Evolutionary conservation across 2,888 invertebrate species (phyloP).

Genomic region (Melinaea menophilus): DNA sequence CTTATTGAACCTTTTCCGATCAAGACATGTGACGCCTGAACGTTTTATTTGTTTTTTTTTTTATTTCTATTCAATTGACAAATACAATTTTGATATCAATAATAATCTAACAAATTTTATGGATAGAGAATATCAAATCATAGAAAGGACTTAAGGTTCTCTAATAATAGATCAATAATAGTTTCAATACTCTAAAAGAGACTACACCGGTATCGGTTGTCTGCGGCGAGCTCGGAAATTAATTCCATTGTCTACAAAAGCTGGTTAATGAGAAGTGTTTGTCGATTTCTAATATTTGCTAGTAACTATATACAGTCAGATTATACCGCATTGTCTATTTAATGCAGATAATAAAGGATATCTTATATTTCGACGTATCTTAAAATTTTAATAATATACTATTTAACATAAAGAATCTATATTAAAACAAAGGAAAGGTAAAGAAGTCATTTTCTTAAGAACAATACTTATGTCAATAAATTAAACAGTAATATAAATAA

Average conservation of each 20-base stretch:
- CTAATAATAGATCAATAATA: constrained; percentile 26
- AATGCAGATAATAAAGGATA: background rate
- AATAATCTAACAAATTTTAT: background rate
- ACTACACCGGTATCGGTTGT: constrained; percentile 56
- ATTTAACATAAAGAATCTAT: no score
- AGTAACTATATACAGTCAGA: constrained; percentile 3
- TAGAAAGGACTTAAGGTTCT: background rate
- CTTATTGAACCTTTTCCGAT: constrained; percentile 61
- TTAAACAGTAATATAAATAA: no score
- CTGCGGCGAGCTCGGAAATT: constrained; percentile 62
- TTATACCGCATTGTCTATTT: background rate
- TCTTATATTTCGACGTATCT: background rate
- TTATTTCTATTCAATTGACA: background rate
- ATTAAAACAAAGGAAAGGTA: no score
- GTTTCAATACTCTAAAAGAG: constrained; percentile 32
- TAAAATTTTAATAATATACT: background rate
- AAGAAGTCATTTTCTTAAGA: no score
- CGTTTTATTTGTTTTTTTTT: constrained; percentile 20
- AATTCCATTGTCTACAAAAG: constrained; percentile 59
- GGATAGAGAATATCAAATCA: background rate
- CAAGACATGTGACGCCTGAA: constrained; percentile 28
- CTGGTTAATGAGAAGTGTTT: constrained; percentile 50
- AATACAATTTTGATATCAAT: background rate
- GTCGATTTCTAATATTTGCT: constrained; percentile 32
- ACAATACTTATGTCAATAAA: no score